Evolutionary conservation across 2,888 invertebrate species (phyloP).

Genomic region (Mellilla xanthometata): DNA sequence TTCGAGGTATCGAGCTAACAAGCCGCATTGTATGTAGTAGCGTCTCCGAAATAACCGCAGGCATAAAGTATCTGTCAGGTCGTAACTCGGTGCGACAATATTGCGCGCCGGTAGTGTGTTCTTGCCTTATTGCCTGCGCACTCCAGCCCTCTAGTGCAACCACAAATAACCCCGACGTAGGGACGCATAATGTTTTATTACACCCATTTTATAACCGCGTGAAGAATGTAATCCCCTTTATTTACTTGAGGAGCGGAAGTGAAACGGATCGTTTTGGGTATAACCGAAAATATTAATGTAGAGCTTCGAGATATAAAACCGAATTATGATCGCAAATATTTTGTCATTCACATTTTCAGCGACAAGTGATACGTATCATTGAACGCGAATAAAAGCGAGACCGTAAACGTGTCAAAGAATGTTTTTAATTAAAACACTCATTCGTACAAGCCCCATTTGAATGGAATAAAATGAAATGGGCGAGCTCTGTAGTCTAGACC

Average conservation of each 20-base stretch:
- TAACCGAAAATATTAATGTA: constrained; percentile 50
- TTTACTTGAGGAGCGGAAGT: constrained; percentile 60
- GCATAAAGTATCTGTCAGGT: constrained; percentile 52
- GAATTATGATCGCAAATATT: constrained; percentile 29
- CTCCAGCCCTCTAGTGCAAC: constrained; percentile 62
- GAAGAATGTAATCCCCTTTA: constrained; percentile 72
- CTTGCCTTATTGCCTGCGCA: constrained; percentile 53
- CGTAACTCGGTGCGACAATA: constrained; percentile 47
- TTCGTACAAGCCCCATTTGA: constrained; percentile 4
- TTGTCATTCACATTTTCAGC: constrained; percentile 20
- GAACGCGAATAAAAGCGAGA: constrained; percentile 6
- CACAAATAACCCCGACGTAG: constrained; percentile 61
- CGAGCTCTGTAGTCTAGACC: constrained; percentile 15
- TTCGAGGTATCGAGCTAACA: constrained; percentile 39
- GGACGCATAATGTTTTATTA: constrained; percentile 75
- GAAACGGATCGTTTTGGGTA: constrained; percentile 53
- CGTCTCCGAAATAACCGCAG: constrained; percentile 45
- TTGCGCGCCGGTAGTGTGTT: constrained; percentile 46
- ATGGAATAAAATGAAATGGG: constrained; percentile 17
- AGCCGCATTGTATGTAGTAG: constrained; percentile 32
- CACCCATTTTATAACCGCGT: constrained; percentile 66
- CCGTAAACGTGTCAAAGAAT: background rate
- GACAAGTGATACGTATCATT: constrained; percentile 4
- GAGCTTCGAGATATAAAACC: constrained; percentile 32
- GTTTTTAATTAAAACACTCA: constrained; percentile 10